These are phyloP conservation scores for Thamnophis sirtalis DNA, from an alignment of 2,113 vertebrate species.

Conservation along the genomic window DNA sequence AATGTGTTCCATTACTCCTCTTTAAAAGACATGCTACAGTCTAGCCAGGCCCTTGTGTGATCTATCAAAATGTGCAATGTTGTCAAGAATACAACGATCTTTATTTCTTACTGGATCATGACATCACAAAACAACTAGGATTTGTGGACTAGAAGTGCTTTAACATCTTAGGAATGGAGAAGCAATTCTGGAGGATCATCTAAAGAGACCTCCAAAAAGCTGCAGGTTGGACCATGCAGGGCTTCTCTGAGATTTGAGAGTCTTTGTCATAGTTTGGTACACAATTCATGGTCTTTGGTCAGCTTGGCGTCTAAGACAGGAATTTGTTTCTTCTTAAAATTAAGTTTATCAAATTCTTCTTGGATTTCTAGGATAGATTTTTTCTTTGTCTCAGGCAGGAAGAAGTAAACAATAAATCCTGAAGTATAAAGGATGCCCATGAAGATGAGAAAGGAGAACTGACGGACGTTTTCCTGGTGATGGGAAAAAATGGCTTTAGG, in stretches of 20 bases:
- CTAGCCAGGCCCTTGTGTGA: background rate
- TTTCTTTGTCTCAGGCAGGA: constrained; percentile 87
- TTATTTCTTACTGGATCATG: background rate
- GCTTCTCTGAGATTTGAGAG: background rate
- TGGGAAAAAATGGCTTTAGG: constrained; percentile 10
- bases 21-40: background rate
- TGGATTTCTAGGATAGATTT: constrained; percentile 80
- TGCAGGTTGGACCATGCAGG: background rate
- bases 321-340: constrained; percentile 65
- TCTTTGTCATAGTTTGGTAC: constrained; percentile 48
- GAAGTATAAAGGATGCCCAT: constrained; percentile 70
- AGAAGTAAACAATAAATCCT: constrained; percentile 66
- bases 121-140: background rate
- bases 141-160: background rate
- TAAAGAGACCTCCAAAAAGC: background rate
- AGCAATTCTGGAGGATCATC: background rate
- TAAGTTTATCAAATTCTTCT: constrained; percentile 79
- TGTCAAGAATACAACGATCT: background rate
- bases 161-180: background rate
- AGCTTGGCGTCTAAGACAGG: constrained; percentile 6
- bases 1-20: background rate
- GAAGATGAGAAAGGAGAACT: constrained; percentile 84
- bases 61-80: background rate
- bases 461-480: constrained; percentile 73
- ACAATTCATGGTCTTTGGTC: constrained; percentile 41